These are phyloP conservation scores for Perca schrenkii DNA, from an alignment of 2,113 vertebrate species.

Conservation along the genomic window DNA sequence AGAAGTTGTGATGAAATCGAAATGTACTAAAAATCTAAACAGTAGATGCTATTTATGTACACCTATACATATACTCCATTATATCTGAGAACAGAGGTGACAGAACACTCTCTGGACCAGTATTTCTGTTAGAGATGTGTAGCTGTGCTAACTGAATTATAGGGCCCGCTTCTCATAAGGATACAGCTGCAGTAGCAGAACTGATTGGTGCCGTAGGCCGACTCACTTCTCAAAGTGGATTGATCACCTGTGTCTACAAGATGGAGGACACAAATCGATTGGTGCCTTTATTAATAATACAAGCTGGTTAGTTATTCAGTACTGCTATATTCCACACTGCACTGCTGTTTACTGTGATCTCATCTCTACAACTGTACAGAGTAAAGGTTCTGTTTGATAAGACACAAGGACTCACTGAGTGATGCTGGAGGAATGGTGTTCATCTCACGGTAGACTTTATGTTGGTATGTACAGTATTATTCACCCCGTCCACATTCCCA, in stretches of 20 bases:
- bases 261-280: constrained; percentile 47
- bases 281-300: constrained; percentile 46
- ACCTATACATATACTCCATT: not conserved
- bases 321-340: not conserved
- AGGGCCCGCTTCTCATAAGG: constrained; percentile 17
- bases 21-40: not conserved
- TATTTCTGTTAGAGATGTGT: not conserved
- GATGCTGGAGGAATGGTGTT: too few species aligned
- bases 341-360: constrained; percentile 23
- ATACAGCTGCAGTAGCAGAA: not conserved
- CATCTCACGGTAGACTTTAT: not conserved
- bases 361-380: not conserved
- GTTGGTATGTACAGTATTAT: not conserved
- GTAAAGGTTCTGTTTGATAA: not conserved
- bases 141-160: constrained; percentile 8
- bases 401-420: too few species aligned
- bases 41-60: not conserved
- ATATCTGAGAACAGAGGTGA: not conserved
- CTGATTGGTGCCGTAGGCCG: constrained; percentile 7
- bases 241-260: constrained; percentile 56
- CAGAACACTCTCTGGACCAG: not conserved
- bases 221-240: constrained; percentile 51
- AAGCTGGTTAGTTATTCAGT: constrained; percentile 17
- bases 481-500: too few species aligned
- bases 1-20: not conserved